phyloP scores from a whole-genome alignment of 2,797 vertebrate species.

The Tangara arthus region DNA sequence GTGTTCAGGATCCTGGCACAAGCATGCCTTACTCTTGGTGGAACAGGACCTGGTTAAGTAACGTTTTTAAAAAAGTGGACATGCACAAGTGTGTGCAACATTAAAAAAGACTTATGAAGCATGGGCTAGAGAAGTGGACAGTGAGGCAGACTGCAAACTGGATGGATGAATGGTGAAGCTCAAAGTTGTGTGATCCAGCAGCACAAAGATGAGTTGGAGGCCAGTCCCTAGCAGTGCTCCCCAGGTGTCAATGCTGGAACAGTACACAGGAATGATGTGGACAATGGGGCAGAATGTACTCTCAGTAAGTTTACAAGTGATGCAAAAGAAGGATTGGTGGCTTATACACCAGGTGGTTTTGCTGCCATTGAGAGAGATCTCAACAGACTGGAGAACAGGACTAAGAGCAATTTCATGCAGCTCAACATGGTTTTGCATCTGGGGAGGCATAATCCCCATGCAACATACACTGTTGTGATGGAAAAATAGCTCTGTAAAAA shows the following conservation, averaged over 20 bases:
- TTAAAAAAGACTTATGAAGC: neutral
- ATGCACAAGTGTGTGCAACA: neutral
- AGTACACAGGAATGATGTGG: neutral
- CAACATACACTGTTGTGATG: neutral
- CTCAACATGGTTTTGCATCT: neutral
- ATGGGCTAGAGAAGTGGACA: neutral
- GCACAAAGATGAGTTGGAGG: neutral
- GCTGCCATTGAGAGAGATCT: neutral
- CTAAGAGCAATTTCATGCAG: neutral
- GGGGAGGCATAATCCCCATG: neutral
- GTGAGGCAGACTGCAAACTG: neutral
- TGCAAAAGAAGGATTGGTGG: neutral
- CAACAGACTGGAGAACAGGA: neutral
- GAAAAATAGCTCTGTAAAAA: neutral
- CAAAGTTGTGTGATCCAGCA: neutral
- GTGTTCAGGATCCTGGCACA: neutral
- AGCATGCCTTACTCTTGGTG: neutral
- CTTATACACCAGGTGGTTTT: neutral
- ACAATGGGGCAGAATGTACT: neutral
- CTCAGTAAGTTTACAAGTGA: neutral
- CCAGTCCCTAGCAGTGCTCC: neutral
- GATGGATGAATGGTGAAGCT: neutral
- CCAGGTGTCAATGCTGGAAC: neutral
- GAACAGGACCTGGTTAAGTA: neutral
- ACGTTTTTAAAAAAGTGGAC: neutral